Evolutionary conservation across 2,888 invertebrate species (phyloP), one percentile per base, ranked within the genome.

Genomic region (Calliphora vomitoria): DNA sequence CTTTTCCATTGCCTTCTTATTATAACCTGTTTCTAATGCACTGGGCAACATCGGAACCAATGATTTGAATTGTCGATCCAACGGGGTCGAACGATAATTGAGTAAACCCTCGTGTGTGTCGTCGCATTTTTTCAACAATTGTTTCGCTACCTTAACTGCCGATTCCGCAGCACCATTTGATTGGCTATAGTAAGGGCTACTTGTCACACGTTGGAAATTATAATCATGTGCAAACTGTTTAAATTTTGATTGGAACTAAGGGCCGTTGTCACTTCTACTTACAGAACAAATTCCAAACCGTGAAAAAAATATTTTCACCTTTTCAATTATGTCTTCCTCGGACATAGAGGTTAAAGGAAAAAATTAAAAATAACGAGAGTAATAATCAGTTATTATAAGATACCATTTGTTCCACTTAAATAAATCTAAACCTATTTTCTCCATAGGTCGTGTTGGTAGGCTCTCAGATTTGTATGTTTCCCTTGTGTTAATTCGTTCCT

Each of bases 351-450:
- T 58, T 47, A 68, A 4, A 13, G 79, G 44, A 53, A n/a, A 68
- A 15, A 80, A 60, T 47, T 71, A 60, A 62, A 85, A 85, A 20
- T 60, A 81, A 41, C 75, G 60, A n/a, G 74, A 81, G 50, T 85
- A 81, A 60, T 50, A 76, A 60, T 85, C 81, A 5, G 75, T 85
- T 68, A 75, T 79, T 68, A 85, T 81, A 15, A 75, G 74, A 35
- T 76, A 85, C 81, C 81, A 79, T 25, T 44, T 64, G 2, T 82
- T 60, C 25, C n/a, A 50, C 62, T 82, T 86, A 18, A 86, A 76
- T 3, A 82, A 31, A 71, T 86, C 85, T 13, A 75, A 47, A 11
- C 64, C 82, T 53, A 82, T 68, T 76, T 76, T 86, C 6, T 82
- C 69, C 47, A 82, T 82, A 31, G 85, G 76, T 47, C 71, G 35